phyloP scores from a whole-genome alignment of 2,888 invertebrate genomes.

The Alloplasta piceator region DNA sequence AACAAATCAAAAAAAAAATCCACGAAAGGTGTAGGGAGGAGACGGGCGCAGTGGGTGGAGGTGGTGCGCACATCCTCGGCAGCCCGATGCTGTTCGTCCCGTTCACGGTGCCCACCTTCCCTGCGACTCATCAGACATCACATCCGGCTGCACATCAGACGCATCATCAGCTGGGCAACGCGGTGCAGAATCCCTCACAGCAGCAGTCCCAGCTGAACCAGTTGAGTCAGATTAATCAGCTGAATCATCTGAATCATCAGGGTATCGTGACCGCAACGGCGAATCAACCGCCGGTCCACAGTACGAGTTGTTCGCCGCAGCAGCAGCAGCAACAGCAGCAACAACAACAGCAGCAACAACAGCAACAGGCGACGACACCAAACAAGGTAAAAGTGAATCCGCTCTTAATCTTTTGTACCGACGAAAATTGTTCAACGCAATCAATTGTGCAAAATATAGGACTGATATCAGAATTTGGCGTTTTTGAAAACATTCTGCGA shows the following conservation, averaged over 20 bases:
- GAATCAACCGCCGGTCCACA: constrained; percentile 78
- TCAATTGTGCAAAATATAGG: not conserved
- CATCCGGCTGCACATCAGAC: constrained; percentile 78
- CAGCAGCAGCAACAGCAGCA: constrained; percentile 72
- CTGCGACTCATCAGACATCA: constrained; percentile 81
- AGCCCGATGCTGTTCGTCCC: constrained; percentile 83
- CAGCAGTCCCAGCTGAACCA: constrained; percentile 76
- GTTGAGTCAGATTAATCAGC: constrained; percentile 79
- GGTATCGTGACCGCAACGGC: constrained; percentile 78
- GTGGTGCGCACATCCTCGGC: constrained; percentile 83
- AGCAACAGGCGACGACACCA: constrained; percentile 77
- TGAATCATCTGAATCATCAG: constrained; percentile 82
- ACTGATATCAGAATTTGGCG: not conserved
- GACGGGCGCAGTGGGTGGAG: constrained; percentile 83
- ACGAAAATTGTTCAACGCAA: not conserved
- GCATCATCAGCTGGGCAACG: constrained; percentile 75
- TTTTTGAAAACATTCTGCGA: not conserved
- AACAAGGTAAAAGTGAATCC: constrained; percentile 78
- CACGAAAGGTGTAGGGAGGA: constrained; percentile 82
- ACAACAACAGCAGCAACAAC: constrained; percentile 66
- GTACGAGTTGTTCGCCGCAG: constrained; percentile 82
- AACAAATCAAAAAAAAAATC: constrained; percentile 59
- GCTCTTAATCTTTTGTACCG: not conserved
- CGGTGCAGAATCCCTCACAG: constrained; percentile 70
- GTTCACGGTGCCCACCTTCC: constrained; percentile 83